Percentiles rank a stretch among this genome's conserved stretches.
Evolutionary conservation across 1,140 invertebrate species (phyloP).

Genomic region (Dendrolimus punctatus): DNA sequence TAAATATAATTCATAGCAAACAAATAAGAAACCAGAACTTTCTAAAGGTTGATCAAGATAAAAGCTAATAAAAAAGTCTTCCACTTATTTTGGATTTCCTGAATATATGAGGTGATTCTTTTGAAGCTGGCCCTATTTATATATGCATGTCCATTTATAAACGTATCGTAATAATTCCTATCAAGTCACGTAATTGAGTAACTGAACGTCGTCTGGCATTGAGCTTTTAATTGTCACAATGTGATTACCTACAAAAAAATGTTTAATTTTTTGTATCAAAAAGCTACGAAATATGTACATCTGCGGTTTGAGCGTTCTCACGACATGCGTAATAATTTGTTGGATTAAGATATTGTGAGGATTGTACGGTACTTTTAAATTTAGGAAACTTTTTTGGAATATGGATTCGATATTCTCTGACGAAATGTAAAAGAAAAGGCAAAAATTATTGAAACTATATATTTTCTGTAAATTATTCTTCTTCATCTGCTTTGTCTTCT

Average conservation of each 20-base stretch:
- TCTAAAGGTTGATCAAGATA: too few species aligned
- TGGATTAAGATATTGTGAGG: too few species aligned
- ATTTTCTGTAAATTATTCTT: too few species aligned
- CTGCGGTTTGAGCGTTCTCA: not conserved
- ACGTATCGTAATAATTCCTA: conserved; percentile 17
- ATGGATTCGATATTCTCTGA: too few species aligned
- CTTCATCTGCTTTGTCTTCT: too few species aligned
- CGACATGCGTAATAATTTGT: not conserved
- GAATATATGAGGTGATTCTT: not conserved
- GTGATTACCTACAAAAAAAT: conserved; percentile 2
- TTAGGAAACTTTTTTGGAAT: too few species aligned
- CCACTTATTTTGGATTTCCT: not conserved
- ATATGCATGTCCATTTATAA: conserved; percentile 3
- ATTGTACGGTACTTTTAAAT: too few species aligned
- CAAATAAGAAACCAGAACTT: too few species aligned
- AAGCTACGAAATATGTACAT: conserved; percentile 1
- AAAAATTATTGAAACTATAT: too few species aligned
- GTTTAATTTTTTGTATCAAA: conserved; percentile 1
- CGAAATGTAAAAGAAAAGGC: too few species aligned
- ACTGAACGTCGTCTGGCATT: conserved; percentile 12
- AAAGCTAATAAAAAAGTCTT: too few species aligned
- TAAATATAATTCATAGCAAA: too few species aligned
- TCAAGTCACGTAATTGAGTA: conserved; percentile 18
- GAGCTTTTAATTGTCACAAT: conserved; percentile 19
- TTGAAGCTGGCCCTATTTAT: not conserved